phyloP scores from a whole-genome alignment of 2,797 vertebrate genomes.

The Sebastes diaconus region DNA sequence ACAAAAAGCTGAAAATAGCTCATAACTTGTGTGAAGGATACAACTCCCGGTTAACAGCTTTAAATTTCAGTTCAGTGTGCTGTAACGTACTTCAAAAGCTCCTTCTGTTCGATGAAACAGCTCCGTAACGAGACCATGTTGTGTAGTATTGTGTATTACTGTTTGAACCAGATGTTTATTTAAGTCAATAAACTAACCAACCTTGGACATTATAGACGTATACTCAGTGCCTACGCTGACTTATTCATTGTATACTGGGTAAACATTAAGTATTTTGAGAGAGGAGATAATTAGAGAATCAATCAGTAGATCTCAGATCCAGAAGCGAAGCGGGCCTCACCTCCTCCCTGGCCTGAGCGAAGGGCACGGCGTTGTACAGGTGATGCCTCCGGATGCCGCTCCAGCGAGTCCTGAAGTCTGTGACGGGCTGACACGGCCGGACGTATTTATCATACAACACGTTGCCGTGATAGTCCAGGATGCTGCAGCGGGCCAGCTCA shows the following conservation, averaged over 20 bases:
- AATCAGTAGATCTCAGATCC: background rate
- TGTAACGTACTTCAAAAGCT: background rate
- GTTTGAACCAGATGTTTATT: background rate
- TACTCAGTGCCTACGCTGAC: background rate
- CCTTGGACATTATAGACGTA: background rate
- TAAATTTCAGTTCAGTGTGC: no score
- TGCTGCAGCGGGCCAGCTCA: constrained; percentile 92
- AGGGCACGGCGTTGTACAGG: constrained; percentile 84
- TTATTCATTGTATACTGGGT: background rate
- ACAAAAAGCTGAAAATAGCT: no score
- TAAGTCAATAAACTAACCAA: background rate
- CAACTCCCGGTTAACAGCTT: no score
- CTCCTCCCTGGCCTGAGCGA: constrained; percentile 87
- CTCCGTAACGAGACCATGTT: background rate
- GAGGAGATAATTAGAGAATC: background rate
- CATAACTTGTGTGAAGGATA: background rate
- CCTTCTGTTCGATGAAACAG: background rate
- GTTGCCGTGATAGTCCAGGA: constrained; percentile 88
- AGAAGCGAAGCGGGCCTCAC: constrained; percentile 67
- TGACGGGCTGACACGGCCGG: constrained; percentile 83
- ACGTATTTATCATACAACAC: constrained; percentile 93
- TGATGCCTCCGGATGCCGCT: constrained; percentile 90
- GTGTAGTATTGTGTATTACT: background rate
- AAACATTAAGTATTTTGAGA: background rate
- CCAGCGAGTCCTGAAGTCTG: constrained; percentile 92